Conservation (phyloP, 2,888 invertebrate species). For the Eudasyphora cyanicolor region DNA sequence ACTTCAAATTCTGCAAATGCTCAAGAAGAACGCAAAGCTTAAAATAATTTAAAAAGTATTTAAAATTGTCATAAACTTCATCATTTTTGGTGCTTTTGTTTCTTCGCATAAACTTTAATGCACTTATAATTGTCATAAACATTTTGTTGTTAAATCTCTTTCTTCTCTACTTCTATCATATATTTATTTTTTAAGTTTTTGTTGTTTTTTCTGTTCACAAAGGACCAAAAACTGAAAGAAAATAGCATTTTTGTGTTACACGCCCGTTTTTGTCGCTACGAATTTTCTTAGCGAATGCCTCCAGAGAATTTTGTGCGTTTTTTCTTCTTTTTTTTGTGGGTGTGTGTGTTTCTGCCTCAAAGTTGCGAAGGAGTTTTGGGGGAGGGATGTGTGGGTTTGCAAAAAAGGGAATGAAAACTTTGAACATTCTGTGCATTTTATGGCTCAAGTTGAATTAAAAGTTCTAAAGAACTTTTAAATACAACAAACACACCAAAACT, state of each 20-base stretch:
- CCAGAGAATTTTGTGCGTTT: conserved; percentile 44
- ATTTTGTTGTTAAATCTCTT: conserved; percentile 44
- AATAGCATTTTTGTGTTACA: conserved; percentile 49
- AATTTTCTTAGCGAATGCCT: conserved; percentile 40
- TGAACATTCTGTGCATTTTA: conserved; percentile 58
- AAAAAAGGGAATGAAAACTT: conserved; percentile 50
- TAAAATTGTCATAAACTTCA: conserved; percentile 40
- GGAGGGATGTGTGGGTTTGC: neutral
- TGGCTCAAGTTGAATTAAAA: conserved; percentile 62
- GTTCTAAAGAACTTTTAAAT: conserved; percentile 57
- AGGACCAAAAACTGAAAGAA: conserved; percentile 14
- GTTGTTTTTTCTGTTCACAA: neutral
- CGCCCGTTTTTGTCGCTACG: conserved; percentile 38
- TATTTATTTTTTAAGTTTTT: neutral
- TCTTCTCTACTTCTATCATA: neutral
- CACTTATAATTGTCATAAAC: conserved; percentile 64
- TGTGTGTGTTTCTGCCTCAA: neutral
- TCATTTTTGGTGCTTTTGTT: neutral
- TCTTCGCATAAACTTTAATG: conserved; percentile 55
- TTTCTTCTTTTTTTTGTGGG: conserved; percentile 20
- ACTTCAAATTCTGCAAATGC: neutral
- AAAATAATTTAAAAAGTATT: conserved; percentile 54
- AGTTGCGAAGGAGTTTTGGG: conserved; percentile 24
- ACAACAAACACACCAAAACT: conserved; percentile 3
- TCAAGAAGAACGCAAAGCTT: conserved; percentile 45